Percentiles rank a stretch among this genome's conserved stretches.
These are phyloP conservation scores for Hyles vespertilio DNA, from an alignment of 1,140 invertebrate species.

Conservation along the genomic window DNA sequence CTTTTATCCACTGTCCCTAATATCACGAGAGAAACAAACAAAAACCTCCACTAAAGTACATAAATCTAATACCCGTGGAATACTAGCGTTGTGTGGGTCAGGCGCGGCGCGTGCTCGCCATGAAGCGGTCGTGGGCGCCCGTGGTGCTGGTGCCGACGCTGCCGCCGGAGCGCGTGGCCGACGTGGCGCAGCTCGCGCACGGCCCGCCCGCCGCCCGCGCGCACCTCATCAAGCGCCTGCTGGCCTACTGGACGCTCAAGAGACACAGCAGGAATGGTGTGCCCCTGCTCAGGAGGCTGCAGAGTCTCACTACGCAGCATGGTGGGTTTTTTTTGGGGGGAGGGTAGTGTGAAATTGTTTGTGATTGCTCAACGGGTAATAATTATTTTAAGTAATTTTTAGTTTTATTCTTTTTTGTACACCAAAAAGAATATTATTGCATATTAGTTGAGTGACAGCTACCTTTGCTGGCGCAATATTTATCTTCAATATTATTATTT, in stretches of 20 bases:
- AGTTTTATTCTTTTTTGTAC: no score
- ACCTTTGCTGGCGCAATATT: no score
- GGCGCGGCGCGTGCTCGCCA: constrained; percentile 82
- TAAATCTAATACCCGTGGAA: no score
- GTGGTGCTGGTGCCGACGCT: constrained; percentile 96
- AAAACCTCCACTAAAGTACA: no score
- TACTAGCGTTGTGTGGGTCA: constrained; percentile 37
- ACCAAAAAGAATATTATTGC: no score
- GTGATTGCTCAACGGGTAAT: no score
- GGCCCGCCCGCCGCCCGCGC: constrained; percentile 78
- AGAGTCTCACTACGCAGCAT: constrained; percentile 80
- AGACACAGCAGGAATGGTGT: constrained; percentile 97
- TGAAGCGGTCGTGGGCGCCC: constrained; percentile 92
- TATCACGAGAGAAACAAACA: no score
- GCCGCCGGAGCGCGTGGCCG: constrained; percentile 90
- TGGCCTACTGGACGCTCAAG: constrained; percentile 97
- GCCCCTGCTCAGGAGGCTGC: constrained; percentile 90
- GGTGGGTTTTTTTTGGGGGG: constrained; percentile 32
- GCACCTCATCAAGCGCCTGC: constrained; percentile 91
- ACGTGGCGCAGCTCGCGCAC: constrained; percentile 84
- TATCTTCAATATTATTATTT: no score
- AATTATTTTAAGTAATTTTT: no score
- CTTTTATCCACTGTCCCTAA: no score
- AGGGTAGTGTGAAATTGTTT: no score
- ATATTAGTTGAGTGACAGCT: no score